Base-by-base conservation (phyloP, 2,797 vertebrate species). In the Tangara arthus region DNA sequence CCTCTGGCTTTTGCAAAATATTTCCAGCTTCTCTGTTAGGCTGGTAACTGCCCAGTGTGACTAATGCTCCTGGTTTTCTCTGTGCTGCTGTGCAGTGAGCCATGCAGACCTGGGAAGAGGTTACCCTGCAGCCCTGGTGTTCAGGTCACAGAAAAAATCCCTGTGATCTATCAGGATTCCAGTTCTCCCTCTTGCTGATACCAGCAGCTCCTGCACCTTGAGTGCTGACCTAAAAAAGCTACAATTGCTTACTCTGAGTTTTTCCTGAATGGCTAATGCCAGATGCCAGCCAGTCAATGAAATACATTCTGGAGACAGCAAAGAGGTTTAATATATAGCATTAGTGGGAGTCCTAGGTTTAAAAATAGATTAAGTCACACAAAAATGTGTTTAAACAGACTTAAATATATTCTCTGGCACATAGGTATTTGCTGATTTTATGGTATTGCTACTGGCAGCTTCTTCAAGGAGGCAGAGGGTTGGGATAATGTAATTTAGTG, bases 221-320 rank as follows among this genome's bases (percentile, higher is more conserved):
- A 95, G 61, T 63, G 69, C 94, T 97, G 93, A 96, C 90, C 90
- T 95, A 94, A 96, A 97, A 96, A 95, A 87, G 71, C 94, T 95
- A 83, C 91, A 96, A 78, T 71, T 94, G 95, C 96, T 96, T 95
- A 95, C 84, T 89, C 87, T 2, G 87, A 87, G 47, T 82, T 95
- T 91, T 95, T 91, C 76, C 76, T 94, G 92, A 94, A 93, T 88
- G 82, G 93, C 34, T 93, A 92, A 93, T 72, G 41, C 84, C 92
- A 93, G 50, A 82, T 95, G 82, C 92, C 94, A 96, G 94, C 65
- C 82, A 83, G 91, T 94, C 84, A 94, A 88, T 93, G 94, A 94
- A 97, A 91, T 52, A 91, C 53, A 83, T 92, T 91, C 89, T 88
- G 73, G 56, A 95, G 92, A 89, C 82, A 92, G 94, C 76, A 91